Percentiles rank a stretch among this genome's conserved stretches.
phyloP scores from a whole-genome alignment of 2,797 vertebrate species.

The Aphelocoma californica region DNA sequence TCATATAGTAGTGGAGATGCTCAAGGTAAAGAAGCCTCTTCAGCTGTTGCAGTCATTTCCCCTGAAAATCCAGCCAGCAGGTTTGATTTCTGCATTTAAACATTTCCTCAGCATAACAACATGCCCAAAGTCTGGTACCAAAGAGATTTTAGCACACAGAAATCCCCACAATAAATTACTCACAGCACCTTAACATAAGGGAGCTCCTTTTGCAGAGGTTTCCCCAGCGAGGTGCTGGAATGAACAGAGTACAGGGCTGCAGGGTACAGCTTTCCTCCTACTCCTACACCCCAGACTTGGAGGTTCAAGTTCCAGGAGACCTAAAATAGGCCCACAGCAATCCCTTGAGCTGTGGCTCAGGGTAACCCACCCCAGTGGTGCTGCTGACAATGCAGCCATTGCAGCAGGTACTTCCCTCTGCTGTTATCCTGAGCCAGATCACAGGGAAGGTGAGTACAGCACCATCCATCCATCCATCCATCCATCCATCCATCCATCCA shows the following conservation, averaged over 20 bases:
- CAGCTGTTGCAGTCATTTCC: neutral
- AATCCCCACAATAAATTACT: neutral
- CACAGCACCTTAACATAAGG: neutral
- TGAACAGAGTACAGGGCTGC: neutral
- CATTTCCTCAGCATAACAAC: neutral
- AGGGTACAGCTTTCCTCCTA: neutral
- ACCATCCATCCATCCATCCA: neutral
- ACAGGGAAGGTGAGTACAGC: neutral
- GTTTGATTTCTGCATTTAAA: neutral
- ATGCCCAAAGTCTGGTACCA: neutral
- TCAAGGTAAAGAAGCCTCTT: neutral
- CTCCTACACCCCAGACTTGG: neutral
- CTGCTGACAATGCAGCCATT: fast-evolving
- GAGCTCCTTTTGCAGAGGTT: neutral
- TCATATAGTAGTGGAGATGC: neutral
- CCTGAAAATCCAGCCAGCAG: neutral
- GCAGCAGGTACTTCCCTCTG: neutral
- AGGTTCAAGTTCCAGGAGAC: neutral
- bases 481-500: neutral
- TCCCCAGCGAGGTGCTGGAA: neutral
- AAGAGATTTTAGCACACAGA: neutral
- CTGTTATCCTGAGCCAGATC: neutral
- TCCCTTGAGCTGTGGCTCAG: fast-evolving
- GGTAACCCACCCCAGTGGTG: neutral
- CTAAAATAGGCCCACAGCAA: neutral